Evolutionary conservation across 2,113 vertebrate species (phyloP).

Genomic region (Tursiops truncatus): DNA sequence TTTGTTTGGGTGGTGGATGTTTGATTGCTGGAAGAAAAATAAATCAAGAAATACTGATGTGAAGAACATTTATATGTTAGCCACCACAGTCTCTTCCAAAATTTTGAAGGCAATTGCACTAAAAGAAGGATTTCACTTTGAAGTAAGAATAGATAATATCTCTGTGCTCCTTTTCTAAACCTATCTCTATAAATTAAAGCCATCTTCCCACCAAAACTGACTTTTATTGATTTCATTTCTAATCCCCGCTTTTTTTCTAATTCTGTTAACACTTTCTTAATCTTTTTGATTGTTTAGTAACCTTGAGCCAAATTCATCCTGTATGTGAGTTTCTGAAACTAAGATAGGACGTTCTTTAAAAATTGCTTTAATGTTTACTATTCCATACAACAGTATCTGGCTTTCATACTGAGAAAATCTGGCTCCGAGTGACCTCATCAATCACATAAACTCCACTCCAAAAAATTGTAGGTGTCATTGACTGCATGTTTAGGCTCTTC

Average conservation of each 20-base stretch:
- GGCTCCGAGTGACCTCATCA: background rate
- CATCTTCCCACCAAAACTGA: background rate
- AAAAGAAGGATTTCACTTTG: constrained; percentile 93
- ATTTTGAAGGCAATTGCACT: constrained; percentile 91
- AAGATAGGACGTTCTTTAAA: constrained; percentile 44
- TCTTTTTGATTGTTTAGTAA: constrained; percentile 25
- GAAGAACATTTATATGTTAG: constrained; percentile 91
- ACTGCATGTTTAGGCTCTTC: background rate
- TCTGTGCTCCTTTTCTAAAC: background rate
- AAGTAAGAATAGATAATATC: constrained; percentile 83
- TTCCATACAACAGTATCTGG: background rate
- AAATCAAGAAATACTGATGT: constrained; percentile 80
- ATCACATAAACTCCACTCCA: background rate
- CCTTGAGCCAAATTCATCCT: constrained; percentile 20
- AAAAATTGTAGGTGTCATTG: background rate
- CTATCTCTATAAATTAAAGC: constrained; percentile 12
- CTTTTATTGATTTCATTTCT: constrained; percentile 25
- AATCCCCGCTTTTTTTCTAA: constrained; percentile 11
- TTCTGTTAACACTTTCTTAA: constrained; percentile 7
- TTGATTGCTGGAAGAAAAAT: constrained; percentile 90
- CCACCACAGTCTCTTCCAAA: constrained; percentile 95
- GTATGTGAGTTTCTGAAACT: constrained; percentile 15
- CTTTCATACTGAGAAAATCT: constrained; percentile 23
- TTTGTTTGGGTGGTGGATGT: constrained; percentile 97
- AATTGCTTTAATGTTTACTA: background rate